Conservation (phyloP, 2,113 vertebrate species). For the Cnemophilus loriae region DNA sequence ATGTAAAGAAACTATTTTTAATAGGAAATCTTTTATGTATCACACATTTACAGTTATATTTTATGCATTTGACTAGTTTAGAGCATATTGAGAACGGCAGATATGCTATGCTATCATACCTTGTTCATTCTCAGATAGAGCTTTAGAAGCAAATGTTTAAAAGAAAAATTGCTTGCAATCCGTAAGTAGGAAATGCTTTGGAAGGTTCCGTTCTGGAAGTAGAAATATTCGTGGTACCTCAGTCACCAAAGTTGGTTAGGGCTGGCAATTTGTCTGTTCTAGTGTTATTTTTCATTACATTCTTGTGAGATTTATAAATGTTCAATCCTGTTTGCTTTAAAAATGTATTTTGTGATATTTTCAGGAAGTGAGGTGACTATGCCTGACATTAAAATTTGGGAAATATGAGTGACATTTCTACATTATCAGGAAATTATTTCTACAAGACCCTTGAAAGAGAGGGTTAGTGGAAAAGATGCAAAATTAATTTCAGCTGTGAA, state of each 20-base stretch:
- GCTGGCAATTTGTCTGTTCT: neutral
- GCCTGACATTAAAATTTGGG: neutral
- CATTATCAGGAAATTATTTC: conserved; percentile 18
- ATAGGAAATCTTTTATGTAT: neutral
- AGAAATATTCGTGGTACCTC: neutral
- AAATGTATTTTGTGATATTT: neutral
- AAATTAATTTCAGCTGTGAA: conserved; percentile 31
- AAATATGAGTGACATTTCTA: conserved; percentile 15
- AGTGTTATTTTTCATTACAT: neutral
- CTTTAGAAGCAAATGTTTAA: neutral
- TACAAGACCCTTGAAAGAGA: neutral
- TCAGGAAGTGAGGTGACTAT: neutral
- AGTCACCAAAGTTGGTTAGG: neutral
- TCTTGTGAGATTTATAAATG: neutral
- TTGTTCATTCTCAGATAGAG: neutral
- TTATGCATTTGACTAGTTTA: neutral
- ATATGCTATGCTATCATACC: neutral
- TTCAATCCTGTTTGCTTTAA: neutral
- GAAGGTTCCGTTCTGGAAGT: neutral
- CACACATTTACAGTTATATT: neutral
- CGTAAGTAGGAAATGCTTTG: neutral
- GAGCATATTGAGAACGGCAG: neutral
- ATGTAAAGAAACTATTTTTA: neutral
- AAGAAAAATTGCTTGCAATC: neutral
- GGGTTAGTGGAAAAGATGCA: conserved; percentile 25